Evolutionary conservation across 35 echinoderm and acorn worm genomes (phyloP).

Genomic region (Apostichopus japonicus): DNA sequence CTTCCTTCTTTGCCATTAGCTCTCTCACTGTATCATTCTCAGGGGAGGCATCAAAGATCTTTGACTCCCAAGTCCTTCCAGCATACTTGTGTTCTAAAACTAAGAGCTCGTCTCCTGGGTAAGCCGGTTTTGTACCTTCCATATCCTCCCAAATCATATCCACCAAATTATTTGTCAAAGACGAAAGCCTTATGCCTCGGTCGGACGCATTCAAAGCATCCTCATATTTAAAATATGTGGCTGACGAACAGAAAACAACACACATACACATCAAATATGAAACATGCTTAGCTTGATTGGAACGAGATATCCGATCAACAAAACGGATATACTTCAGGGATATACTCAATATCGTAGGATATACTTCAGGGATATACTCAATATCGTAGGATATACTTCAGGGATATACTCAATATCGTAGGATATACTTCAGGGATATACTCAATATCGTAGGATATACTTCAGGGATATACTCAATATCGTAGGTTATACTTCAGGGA

Average conservation of each 20-base stretch:
- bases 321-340: neutral
- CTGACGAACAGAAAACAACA: constrained; percentile 61
- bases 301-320: neutral
- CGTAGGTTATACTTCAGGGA: no score
- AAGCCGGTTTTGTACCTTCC: constrained; percentile 14
- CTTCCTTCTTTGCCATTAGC: constrained; percentile 39
- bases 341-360: neutral
- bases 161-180: constrained; percentile 39
- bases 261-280: neutral
- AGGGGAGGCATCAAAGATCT: constrained; percentile 58
- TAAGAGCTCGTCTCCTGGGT: constrained; percentile 57
- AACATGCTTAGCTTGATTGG: no score
- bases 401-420: no score
- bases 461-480: no score
- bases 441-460: no score
- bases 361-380: no score
- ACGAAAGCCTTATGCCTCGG: neutral
- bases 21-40: constrained; percentile 43
- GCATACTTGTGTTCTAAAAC: constrained; percentile 34
- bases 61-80: constrained; percentile 67
- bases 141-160: constrained; percentile 60
- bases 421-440: no score
- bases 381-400: no score
- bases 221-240: constrained; percentile 28
- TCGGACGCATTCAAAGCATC: constrained; percentile 1